A percentile compares a stretch with the other conserved stretches of the same genome.
Conservation (phyloP, 2,797 vertebrate genomes). For the Sebastes steindachneri region DNA sequence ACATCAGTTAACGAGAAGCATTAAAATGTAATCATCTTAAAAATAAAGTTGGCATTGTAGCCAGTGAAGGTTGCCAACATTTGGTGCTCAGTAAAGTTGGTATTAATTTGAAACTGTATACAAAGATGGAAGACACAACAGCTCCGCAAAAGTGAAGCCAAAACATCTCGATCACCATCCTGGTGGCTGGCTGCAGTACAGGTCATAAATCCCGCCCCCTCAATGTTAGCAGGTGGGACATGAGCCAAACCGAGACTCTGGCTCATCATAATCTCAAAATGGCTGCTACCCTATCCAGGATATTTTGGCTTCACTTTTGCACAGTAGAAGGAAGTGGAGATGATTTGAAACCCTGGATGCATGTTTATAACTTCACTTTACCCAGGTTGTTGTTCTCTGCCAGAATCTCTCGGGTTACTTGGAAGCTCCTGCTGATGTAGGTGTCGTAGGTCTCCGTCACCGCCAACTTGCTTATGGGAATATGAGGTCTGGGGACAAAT, state of each 20-base stretch:
- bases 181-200: not conserved
- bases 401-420: conserved; percentile 96
- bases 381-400: conserved; percentile 94
- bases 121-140: not conserved
- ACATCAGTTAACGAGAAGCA: not conserved
- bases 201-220: no score
- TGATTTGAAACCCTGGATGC: not conserved
- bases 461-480: conserved; percentile 91
- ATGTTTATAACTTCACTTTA: conserved; percentile 59
- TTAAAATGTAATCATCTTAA: not conserved
- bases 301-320: no score
- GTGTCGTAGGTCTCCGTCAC: conserved; percentile 96
- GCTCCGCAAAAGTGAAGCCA: not conserved
- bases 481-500: conserved; percentile 90
- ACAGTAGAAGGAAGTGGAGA: no score
- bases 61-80: not conserved
- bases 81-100: not conserved
- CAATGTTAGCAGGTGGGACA: no score
- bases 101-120: not conserved
- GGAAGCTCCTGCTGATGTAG: conserved; percentile 97
- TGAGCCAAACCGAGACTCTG: no score
- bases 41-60: not conserved
- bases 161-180: not conserved
- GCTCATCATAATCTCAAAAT: no score
- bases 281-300: no score